These are phyloP conservation scores for Heterotis niloticus DNA, from an alignment of 2,113 vertebrate species.

Conservation along the genomic window DNA sequence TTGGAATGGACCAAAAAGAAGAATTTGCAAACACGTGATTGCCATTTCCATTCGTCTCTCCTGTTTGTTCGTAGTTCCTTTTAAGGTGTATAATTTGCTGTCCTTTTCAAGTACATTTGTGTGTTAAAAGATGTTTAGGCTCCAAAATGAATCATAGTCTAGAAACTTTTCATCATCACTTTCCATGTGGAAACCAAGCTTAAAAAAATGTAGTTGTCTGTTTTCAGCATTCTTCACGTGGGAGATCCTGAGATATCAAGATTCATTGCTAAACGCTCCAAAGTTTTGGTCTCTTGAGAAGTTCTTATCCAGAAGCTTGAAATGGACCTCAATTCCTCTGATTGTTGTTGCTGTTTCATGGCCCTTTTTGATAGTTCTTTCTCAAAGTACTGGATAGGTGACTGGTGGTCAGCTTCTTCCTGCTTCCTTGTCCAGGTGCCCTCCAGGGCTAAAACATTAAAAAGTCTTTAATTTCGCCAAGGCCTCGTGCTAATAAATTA, in stretches of 20 bases:
- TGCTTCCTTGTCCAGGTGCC: background rate
- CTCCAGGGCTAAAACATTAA: background rate
- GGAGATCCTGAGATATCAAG: background rate
- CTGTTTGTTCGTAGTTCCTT: background rate
- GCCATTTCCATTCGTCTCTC: too few relatives aligned
- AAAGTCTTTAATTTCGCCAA: background rate
- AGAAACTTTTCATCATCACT: too few relatives aligned
- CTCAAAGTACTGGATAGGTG: background rate
- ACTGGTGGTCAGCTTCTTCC: background rate
- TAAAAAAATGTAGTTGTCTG: too few relatives aligned
- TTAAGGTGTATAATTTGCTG: background rate
- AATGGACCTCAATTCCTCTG: too few relatives aligned
- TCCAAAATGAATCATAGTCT: too few relatives aligned
- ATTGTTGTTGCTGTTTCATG: too few relatives aligned
- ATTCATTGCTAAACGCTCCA: background rate
- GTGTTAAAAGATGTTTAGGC: constrained; percentile 8
- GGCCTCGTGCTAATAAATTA: constrained; percentile 8
- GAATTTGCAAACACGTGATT: too few relatives aligned
- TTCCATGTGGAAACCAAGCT: too few relatives aligned
- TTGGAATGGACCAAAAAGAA: too few relatives aligned
- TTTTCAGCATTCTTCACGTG: too few relatives aligned
- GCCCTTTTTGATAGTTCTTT: background rate
- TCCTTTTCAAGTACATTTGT: constrained; percentile 29
- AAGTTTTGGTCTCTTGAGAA: background rate
- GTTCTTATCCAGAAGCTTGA: background rate